Evolutionary conservation across 2,797 vertebrate species (phyloP).

Genomic region (Podarcis lilfordi): DNA sequence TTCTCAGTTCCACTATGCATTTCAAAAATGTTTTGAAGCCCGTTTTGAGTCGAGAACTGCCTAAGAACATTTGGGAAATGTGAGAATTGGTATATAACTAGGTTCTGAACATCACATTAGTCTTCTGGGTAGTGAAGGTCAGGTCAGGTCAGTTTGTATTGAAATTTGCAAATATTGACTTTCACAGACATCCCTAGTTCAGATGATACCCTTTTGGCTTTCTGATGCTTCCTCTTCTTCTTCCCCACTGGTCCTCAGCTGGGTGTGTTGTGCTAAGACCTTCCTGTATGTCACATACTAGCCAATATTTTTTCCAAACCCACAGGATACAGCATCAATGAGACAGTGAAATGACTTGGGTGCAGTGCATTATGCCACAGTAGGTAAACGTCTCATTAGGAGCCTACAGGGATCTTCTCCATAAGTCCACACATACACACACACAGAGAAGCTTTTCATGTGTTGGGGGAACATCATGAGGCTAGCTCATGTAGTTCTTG

Average conservation of each 20-base stretch:
- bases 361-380: neutral
- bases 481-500: neutral
- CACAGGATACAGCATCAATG: too few species aligned
- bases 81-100: neutral
- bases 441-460: neutral
- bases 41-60: too few species aligned
- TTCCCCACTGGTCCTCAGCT: too few species aligned
- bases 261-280: too few species aligned
- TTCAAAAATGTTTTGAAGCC: neutral
- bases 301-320: neutral
- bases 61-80: neutral
- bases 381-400: too few species aligned
- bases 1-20: neutral
- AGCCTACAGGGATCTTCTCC: neutral
- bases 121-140: neutral
- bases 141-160: neutral
- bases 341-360: too few species aligned
- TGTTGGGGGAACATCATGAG: neutral
- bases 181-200: neutral
- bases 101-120: neutral
- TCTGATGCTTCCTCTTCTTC: neutral
- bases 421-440: neutral
- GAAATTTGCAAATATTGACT: neutral
- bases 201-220: neutral
- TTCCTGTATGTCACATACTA: neutral